Evolutionary conservation across 2,797 vertebrate genomes (phyloP).

Genomic region (Graptemys geographica): DNA sequence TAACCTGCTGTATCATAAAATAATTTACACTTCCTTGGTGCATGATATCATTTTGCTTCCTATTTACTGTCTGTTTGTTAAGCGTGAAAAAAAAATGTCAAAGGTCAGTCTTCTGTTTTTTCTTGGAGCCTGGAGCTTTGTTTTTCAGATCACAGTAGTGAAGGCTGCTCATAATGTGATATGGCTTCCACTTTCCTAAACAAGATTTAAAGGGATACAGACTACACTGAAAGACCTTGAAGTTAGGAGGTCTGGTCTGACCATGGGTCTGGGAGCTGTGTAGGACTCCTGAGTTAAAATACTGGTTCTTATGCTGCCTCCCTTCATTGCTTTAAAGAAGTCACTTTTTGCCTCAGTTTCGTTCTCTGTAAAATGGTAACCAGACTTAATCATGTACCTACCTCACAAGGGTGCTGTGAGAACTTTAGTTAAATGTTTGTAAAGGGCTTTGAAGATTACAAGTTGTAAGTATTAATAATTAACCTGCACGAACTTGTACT

Average conservation of each 20-base stretch:
- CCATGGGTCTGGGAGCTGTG: background rate
- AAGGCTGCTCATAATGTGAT: background rate
- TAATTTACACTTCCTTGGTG: slow-evolving; percentile 61
- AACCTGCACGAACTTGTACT: background rate
- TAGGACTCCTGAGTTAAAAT: background rate
- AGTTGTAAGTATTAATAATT: slow-evolving; percentile 56
- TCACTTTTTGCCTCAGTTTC: background rate
- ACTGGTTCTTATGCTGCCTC: background rate
- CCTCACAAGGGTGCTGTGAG: background rate
- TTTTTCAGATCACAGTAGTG: background rate
- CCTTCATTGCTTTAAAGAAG: background rate
- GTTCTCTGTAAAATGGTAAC: background rate
- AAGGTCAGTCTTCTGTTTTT: slow-evolving; percentile 9
- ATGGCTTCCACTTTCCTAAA: background rate
- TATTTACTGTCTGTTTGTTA: slow-evolving; percentile 38
- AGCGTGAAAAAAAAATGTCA: slow-evolving; percentile 38
- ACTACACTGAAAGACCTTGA: background rate
- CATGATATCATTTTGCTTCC: slow-evolving; percentile 49
- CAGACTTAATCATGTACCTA: background rate
- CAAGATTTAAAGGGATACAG: background rate
- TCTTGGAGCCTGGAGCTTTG: background rate
- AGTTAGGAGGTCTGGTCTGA: background rate
- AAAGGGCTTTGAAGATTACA: slow-evolving; percentile 26
- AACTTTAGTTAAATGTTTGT: slow-evolving; percentile 69
- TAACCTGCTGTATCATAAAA: slow-evolving; percentile 72